Base-by-base conservation (phyloP, 2,797 vertebrate genomes). In the Mormyrops boulengeri region DNA sequence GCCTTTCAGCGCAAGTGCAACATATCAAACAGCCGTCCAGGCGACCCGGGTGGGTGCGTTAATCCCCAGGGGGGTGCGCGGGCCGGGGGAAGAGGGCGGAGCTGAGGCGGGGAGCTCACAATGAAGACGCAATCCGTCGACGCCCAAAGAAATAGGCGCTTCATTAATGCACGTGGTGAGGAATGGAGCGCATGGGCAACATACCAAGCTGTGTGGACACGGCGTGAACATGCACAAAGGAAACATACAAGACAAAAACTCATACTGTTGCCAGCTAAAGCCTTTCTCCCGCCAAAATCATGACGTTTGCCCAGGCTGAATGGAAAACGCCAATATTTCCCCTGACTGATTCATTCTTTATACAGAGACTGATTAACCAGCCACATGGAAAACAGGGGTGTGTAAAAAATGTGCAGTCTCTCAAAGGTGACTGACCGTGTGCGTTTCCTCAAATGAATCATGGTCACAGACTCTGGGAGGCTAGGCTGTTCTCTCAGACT, bases 1-100 rank as follows among this genome's bases (percentile, higher is more conserved):
- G 90, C 87, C 93, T 91, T 93, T 95, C 95, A 94, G 93, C 91
- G 93, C 90, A 94, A 94, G 93, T 91, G 92, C 92, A 93, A 93
- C 94, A 92, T 92, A 93, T 94, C 92, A 93, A 93, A 91, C 73
- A 49, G 60, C 60, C 88, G 12, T 41, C 57, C 87, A 85, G 41
- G 19, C 41, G 44, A 19, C 17, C 41, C 0, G 84, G 60, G 3
- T 2, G 7, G 52, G 34, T 5, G 85, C 6, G 55, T 85, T 90
- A 91, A 90, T 89, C 90, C 90, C 88, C 60, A 3, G 8, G 85
- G 30, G 84, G 53, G 55, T 17, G 84, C 38, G 19, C 22, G 77
- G 87, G 60, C 17, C n/a, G 7, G 47, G 88, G 19, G 14, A 47
- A 12, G 11, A 34, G 60, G 60, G 60, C 9, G 60, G 60, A 62